Conservation (phyloP, 2,888 invertebrate genomes). For the Sclerodermus sp. region DNA sequence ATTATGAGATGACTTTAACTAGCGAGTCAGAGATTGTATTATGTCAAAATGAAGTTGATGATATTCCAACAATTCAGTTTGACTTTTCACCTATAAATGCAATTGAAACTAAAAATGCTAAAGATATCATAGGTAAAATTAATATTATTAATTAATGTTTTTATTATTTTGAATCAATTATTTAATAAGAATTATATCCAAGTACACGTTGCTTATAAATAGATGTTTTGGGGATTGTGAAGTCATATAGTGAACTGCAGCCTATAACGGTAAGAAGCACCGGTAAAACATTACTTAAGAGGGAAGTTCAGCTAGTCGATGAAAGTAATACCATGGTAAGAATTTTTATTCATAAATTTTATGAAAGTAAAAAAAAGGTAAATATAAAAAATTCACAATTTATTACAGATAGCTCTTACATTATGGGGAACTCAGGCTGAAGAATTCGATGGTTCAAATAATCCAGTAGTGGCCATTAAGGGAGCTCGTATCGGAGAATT, state of each 20-base stretch:
- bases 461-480: conserved; percentile 86
- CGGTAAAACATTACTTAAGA: conserved; percentile 83
- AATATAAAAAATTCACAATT: not conserved
- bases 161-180: not conserved
- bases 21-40: conserved; percentile 67
- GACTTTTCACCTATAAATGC: conserved; percentile 64
- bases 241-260: conserved; percentile 70
- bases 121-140: conserved; percentile 70
- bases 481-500: conserved; percentile 85
- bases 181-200: too few relatives aligned
- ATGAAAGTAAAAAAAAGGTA: not conserved
- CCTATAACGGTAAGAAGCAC: conserved; percentile 73
- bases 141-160: not conserved
- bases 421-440: conserved; percentile 92
- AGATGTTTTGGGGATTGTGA: conserved; percentile 91
- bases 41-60: conserved; percentile 55
- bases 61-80: conserved; percentile 72
- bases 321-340: conserved; percentile 73
- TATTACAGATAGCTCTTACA: conserved; percentile 62
- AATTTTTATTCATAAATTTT: too few relatives aligned
- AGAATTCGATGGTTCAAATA: conserved; percentile 73
- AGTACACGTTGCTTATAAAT: conserved; percentile 17
- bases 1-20: conserved; percentile 92
- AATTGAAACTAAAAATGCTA: conserved; percentile 69
- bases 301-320: conserved; percentile 87